Base-by-base conservation (phyloP, 2,888 invertebrate genomes). In the Coremacera marginata region DNA sequence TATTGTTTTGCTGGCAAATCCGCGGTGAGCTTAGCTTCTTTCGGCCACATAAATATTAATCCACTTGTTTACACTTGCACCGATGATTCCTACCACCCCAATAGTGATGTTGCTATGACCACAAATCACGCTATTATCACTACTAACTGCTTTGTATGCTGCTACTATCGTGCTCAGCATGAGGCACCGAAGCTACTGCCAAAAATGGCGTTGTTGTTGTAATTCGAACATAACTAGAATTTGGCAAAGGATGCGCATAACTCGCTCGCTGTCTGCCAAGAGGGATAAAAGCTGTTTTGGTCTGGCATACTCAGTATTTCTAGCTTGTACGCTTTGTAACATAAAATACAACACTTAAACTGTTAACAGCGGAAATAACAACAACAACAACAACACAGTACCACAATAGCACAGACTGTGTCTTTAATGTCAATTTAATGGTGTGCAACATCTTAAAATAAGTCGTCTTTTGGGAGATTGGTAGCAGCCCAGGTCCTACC, bases 381-480 rank as follows among this genome's bases (percentile, higher is more conserved):
- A 22, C 3, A 60, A 60, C 8, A 60, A 7, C 60, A 60, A 60
- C 14, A 22, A 27, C 60, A 60, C n/a, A n/a, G n/a, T n/a, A 60
- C 60, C 25, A 60, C 60, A 60, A 60, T 27, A 60, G 5, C 27
- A 25, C 27, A 25, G 27, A 11, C 25, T 27, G 25, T 25, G 25
- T 25, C 4, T 60, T 60, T 60, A 60, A 60, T 60, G 27, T 25
- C 27, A 60, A 60, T 60, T 60, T 60, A 60, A 60, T 60, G 60
- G 60, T 60, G 60, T 60, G 60, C 60, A 27, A 60, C 60, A 25
- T 14, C 60, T 60, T 60, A 44, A 44, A 44, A 44, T 60, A 60
- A 60, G 60, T 16, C 60, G 27, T 27, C 60, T 11, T 22, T 55
- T 60, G 27, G 25, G 25, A 27, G 14, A 16, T 27, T 14, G 31